phyloP scores from a whole-genome alignment of 1,140 invertebrate genomes.

The Procambarus clarkii region DNA sequence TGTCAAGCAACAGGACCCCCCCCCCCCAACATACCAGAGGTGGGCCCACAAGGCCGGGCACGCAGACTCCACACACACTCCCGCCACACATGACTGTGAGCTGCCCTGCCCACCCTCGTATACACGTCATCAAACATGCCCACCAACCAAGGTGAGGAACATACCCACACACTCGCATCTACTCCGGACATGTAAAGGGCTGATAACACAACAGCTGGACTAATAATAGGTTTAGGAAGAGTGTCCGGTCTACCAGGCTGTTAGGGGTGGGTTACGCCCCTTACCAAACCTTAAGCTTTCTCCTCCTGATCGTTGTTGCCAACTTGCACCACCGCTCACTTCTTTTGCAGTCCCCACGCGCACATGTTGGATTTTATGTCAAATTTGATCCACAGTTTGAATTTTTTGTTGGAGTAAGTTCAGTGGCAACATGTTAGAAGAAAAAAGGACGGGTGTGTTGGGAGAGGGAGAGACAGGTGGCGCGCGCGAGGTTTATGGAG shows the following conservation, averaged over 20 bases:
- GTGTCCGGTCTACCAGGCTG: too few relatives aligned
- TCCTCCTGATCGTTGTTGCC: constrained; percentile 16
- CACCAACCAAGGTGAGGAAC: not conserved
- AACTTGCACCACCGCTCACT: constrained; percentile 5
- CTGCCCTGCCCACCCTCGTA: not conserved
- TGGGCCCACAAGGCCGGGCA: not conserved
- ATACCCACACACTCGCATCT: not conserved
- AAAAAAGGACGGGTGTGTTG: not conserved
- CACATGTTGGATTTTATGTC: not conserved
- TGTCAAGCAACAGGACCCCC: not conserved
- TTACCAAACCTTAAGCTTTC: constrained; percentile 44
- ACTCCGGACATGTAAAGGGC: not conserved
- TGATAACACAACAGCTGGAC: constrained; percentile 8
- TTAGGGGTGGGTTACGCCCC: constrained; percentile 24
- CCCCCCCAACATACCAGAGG: not conserved
- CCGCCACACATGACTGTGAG: too few relatives aligned
- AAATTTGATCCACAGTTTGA: not conserved
- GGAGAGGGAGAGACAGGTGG: not conserved
- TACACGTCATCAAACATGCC: not conserved
- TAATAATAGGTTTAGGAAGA: not conserved
- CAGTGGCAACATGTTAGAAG: not conserved
- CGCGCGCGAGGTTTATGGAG: not conserved
- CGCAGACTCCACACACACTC: too few relatives aligned
- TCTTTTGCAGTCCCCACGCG: not conserved
- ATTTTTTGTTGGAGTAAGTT: too few relatives aligned